Conservation (phyloP, 2,888 invertebrate species). For the Chouioia cunea region DNA sequence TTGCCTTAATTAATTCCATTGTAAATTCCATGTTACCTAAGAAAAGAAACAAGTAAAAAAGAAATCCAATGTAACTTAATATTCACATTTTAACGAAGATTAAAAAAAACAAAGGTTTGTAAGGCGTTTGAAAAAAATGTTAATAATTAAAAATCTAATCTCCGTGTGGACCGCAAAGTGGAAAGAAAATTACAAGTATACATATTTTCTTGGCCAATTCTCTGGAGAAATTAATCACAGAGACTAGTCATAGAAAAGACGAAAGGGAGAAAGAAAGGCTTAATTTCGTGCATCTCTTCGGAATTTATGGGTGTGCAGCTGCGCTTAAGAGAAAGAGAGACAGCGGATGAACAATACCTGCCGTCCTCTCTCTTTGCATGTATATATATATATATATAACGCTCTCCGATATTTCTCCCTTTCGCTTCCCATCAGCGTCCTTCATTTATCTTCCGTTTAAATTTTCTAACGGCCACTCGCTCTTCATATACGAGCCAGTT, state of each 20-base stretch:
- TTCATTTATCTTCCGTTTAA: slow-evolving; percentile 37
- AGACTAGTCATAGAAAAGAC: slow-evolving; percentile 44
- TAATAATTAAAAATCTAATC: no score
- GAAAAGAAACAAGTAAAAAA: not conserved
- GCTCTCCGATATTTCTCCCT: slow-evolving; percentile 28
- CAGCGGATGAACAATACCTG: slow-evolving; percentile 33
- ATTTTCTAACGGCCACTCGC: not conserved
- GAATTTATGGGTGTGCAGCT: slow-evolving; percentile 43
- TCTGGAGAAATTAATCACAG: slow-evolving; percentile 50
- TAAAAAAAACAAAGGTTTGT: no score
- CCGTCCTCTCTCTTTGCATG: slow-evolving; percentile 17
- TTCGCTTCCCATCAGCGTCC: not conserved
- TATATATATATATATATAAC: slow-evolving; percentile 19
- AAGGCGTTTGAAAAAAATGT: no score
- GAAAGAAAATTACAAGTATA: not conserved
- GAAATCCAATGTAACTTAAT: no score
- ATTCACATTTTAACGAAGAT: no score
- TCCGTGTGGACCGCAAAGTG: not conserved
- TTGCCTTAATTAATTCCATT: no score
- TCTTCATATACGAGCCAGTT: not conserved
- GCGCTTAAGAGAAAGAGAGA: not conserved
- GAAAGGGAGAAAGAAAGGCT: slow-evolving; percentile 49
- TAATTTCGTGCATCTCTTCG: slow-evolving; percentile 51
- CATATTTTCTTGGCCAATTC: slow-evolving; percentile 37
- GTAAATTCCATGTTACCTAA: no score